phyloP scores from a whole-genome alignment of 2,113 vertebrate species.

The Lepisosteus osseus region DNA sequence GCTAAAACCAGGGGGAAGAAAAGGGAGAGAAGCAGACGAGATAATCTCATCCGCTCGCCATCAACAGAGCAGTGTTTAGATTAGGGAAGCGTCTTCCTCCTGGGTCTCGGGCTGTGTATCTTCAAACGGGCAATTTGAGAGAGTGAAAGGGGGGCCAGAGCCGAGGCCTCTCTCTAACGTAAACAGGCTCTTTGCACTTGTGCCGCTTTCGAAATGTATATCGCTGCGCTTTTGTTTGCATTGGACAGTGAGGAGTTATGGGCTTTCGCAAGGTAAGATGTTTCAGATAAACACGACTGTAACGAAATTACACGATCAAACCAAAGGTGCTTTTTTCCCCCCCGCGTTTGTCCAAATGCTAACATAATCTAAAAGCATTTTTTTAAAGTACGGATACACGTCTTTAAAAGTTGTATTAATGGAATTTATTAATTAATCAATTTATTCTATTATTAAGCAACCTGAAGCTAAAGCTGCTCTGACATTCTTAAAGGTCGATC shows the following conservation, averaged over 20 bases:
- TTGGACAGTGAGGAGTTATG: slow-evolving; percentile 13
- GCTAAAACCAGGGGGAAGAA: slow-evolving; percentile 56
- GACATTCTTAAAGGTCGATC: too few species aligned
- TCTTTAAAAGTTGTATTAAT: not conserved
- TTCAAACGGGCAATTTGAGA: slow-evolving; percentile 44
- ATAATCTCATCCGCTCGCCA: slow-evolving; percentile 69
- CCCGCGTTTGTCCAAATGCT: too few species aligned
- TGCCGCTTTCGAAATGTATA: slow-evolving; percentile 14
- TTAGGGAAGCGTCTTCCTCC: slow-evolving; percentile 46
- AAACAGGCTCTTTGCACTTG: slow-evolving; percentile 19
- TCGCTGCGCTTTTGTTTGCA: slow-evolving; percentile 21
- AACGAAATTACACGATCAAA: too few species aligned
- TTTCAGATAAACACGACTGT: slow-evolving; percentile 2
- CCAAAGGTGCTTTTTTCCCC: too few species aligned
- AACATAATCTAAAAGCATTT: too few species aligned
- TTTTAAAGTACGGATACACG: not conserved
- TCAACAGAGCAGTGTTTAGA: slow-evolving; percentile 65
- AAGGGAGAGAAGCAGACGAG: slow-evolving; percentile 46
- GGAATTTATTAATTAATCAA: not conserved
- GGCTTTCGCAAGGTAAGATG: slow-evolving; percentile 25
- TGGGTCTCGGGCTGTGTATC: slow-evolving; percentile 32
- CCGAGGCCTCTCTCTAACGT: slow-evolving; percentile 14
- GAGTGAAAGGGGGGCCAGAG: slow-evolving; percentile 7
- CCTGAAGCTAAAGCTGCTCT: too few species aligned
- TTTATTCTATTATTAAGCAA: not conserved